These are phyloP conservation scores for Nomada fucata DNA, from an alignment of 2,888 invertebrate species.

Conservation along the genomic window DNA sequence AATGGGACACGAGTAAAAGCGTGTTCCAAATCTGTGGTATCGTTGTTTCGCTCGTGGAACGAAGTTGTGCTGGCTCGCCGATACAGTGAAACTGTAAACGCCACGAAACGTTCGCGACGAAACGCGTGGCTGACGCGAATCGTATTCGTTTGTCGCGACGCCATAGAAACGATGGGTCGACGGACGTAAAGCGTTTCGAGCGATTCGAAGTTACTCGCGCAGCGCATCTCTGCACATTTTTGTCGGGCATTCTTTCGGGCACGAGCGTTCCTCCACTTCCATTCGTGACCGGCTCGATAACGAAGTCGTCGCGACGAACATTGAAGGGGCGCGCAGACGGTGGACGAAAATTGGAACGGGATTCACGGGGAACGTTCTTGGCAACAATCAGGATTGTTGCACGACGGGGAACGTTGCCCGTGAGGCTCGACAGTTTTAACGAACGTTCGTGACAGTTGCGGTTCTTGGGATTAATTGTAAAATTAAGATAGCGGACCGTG, in stretches of 20 bases:
- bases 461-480: too few species aligned
- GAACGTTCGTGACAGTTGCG: too few species aligned
- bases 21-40: neutral
- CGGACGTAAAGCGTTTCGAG: neutral
- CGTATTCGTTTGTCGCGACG: neutral
- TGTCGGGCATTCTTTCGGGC: neutral
- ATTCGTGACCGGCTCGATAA: neutral
- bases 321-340: neutral
- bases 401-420: too few species aligned
- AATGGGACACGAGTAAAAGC: neutral
- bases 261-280: neutral
- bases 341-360: neutral
- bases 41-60: neutral
- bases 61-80: neutral
- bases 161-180: constrained; percentile 2
- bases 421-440: too few species aligned
- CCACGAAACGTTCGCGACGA: constrained; percentile 1
- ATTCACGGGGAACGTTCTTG: neutral
- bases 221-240: constrained; percentile 20
- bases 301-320: neutral
- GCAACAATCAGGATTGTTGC: neutral
- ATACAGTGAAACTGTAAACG: neutral
- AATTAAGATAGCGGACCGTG: too few species aligned
- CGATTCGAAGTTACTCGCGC: constrained; percentile 15
- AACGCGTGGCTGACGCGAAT: neutral